A percentile compares a stretch with the other conserved stretches of the same genome.
Evolutionary conservation across 2,888 invertebrate genomes (phyloP).

Genomic region (Camponotus fellah): DNA sequence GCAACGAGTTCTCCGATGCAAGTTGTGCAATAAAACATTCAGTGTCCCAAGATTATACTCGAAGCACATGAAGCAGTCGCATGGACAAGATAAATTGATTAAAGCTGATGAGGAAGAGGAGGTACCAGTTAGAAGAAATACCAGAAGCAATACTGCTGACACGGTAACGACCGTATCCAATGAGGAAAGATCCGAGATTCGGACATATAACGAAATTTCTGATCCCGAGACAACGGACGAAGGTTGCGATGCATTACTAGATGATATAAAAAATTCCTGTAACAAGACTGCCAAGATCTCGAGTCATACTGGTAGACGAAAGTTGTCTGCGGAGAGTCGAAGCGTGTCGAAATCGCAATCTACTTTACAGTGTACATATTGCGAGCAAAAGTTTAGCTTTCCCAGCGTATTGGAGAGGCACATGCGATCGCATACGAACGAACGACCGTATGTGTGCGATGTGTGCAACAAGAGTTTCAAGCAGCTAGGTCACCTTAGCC

Average conservation of each 20-base stretch:
- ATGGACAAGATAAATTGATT: constrained; percentile 59
- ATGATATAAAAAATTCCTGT: neutral
- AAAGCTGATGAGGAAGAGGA: neutral
- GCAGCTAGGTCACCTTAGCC: constrained; percentile 80
- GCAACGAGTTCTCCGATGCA: constrained; percentile 70
- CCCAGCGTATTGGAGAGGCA: constrained; percentile 81
- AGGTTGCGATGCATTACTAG: neutral
- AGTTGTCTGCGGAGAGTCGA: constrained; percentile 53
- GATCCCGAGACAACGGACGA: neutral
- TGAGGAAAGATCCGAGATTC: neutral
- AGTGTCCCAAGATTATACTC: constrained; percentile 70
- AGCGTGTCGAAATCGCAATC: constrained; percentile 62
- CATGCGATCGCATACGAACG: constrained; percentile 81
- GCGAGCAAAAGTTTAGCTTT: constrained; percentile 79
- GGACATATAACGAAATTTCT: neutral
- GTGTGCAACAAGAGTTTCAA: constrained; percentile 81
- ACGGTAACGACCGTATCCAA: neutral
- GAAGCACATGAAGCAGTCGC: constrained; percentile 75
- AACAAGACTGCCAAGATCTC: constrained; percentile 32
- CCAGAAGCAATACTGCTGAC: constrained; percentile 7
- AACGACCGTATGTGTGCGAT: constrained; percentile 79
- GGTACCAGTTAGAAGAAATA: neutral
- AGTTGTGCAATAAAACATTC: constrained; percentile 75
- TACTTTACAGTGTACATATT: constrained; percentile 76
- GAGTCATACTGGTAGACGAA: constrained; percentile 25